Percentiles rank a stretch among this genome's conserved stretches.
Evolutionary conservation across 2,888 invertebrate species (phyloP).

Genomic region (Cylloceria caligata): DNA sequence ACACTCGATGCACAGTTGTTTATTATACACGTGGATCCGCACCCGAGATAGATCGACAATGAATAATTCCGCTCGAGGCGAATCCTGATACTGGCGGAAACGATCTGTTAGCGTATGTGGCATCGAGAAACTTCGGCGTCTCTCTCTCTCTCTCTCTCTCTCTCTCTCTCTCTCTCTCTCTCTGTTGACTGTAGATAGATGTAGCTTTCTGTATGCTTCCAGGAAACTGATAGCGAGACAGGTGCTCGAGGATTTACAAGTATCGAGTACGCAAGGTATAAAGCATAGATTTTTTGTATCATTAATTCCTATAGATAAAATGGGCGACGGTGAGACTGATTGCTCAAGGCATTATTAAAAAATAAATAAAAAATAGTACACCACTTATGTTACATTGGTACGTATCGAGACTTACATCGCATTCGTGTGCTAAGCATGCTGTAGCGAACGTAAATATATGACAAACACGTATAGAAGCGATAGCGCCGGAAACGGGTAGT

Average conservation of each 20-base stretch:
- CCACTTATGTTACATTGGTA: slow-evolving; percentile 27
- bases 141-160: too few species aligned
- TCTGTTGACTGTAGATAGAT: slow-evolving; percentile 15
- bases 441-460: slow-evolving; percentile 79
- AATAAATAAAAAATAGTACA: neutral
- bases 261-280: neutral
- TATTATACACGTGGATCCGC: slow-evolving; percentile 54
- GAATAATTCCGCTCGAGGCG: slow-evolving; percentile 74
- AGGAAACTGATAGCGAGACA: slow-evolving; percentile 55
- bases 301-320: neutral
- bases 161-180: slow-evolving; percentile 15
- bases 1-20: neutral
- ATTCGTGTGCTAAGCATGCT: slow-evolving; percentile 63
- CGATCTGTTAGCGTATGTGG: slow-evolving; percentile 76
- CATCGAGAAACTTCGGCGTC: slow-evolving; percentile 22
- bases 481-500: slow-evolving; percentile 82
- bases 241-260: slow-evolving; percentile 48
- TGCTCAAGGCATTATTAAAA: neutral
- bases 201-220: slow-evolving; percentile 43
- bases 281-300: slow-evolving; percentile 9
- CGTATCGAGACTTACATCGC: slow-evolving; percentile 18
- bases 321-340: slow-evolving; percentile 20
- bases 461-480: slow-evolving; percentile 81
- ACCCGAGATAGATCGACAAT: slow-evolving; percentile 69
- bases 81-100: slow-evolving; percentile 74